These are phyloP conservation scores for Cisticola juncidis DNA, from an alignment of 2,113 vertebrate species.

Conservation along the genomic window DNA sequence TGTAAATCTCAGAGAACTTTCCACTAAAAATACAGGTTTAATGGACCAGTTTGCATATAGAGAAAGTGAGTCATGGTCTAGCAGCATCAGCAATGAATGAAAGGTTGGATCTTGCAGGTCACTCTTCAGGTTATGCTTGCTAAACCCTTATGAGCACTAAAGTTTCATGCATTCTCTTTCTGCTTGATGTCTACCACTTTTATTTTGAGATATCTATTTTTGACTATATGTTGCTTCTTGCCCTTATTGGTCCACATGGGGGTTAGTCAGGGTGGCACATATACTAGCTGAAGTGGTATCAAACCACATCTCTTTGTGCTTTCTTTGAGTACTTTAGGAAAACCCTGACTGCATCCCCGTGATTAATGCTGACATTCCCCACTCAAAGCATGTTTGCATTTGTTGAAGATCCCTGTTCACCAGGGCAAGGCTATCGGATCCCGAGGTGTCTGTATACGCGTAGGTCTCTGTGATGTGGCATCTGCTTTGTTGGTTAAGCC, in stretches of 20 bases:
- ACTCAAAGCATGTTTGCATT: not conserved
- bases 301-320: not conserved
- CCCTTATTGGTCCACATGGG: not conserved
- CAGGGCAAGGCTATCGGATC: not conserved
- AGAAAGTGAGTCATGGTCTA: not conserved
- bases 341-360: not conserved
- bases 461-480: not conserved
- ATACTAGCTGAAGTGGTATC: not conserved
- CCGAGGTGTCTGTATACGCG: not conserved
- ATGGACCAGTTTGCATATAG: not conserved
- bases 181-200: not conserved
- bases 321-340: not conserved
- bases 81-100: not conserved
- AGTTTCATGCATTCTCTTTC: not conserved
- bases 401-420: not conserved
- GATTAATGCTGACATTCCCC: not conserved
- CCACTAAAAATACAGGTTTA: not conserved
- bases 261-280: not conserved
- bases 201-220: not conserved
- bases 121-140: not conserved
- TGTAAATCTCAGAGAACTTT: not conserved
- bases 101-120: not conserved
- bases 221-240: not conserved
- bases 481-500: slow-evolving; percentile 34
- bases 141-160: not conserved